A percentile compares a stretch with the other conserved stretches of the same genome.
Evolutionary conservation across 2,797 vertebrate genomes (phyloP).

Genomic region (Ptychobarbus kaznakovi): DNA sequence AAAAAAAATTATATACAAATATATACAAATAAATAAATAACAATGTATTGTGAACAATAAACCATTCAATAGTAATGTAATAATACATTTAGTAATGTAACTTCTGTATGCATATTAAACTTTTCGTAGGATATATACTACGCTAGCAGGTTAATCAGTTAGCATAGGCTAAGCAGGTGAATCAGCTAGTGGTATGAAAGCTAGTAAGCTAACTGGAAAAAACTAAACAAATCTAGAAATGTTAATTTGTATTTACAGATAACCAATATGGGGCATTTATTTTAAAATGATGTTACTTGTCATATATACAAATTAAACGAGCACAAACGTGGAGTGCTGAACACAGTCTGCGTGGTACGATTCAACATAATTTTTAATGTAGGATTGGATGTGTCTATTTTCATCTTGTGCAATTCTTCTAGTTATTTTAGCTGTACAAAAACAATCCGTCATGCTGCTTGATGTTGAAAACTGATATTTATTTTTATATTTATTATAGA

Average conservation of each 20-base stretch:
- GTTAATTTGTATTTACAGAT: neutral
- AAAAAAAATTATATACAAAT: no score
- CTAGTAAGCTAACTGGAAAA: neutral
- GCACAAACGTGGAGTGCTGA: neutral
- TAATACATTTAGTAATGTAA: no score
- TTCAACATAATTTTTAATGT: neutral
- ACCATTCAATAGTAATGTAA: neutral
- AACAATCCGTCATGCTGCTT: neutral
- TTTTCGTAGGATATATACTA: neutral
- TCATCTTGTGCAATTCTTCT: neutral
- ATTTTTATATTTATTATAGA: no score
- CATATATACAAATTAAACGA: neutral
- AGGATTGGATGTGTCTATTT: neutral
- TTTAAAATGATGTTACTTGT: neutral
- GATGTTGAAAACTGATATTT: neutral
- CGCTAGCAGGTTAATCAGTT: neutral
- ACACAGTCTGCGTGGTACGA: neutral
- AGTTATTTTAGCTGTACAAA: neutral
- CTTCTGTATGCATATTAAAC: no score
- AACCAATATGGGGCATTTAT: neutral
- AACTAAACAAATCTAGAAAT: neutral
- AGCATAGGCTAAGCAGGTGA: neutral
- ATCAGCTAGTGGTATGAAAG: neutral
- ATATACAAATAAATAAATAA: neutral
- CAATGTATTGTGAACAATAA: neutral